Evolutionary conservation across 2,797 vertebrate genomes (phyloP), one percentile per base, ranked within the genome.

Genomic region (Hafferia zeledoni): DNA sequence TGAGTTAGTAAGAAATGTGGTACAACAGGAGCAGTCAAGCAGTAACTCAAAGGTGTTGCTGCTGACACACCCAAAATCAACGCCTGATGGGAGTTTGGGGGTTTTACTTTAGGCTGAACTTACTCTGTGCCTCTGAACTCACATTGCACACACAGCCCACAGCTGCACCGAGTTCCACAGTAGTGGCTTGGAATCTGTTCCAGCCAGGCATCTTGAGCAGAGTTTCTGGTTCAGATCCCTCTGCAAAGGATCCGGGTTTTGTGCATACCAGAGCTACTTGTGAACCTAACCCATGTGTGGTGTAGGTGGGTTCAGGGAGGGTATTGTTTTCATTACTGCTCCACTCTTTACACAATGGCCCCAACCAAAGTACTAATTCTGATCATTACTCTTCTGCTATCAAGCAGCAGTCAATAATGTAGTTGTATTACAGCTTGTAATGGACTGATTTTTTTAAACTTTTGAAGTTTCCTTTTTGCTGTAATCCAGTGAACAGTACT

Each of bases 61-160:
- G 39, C 17, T 44, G 44, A 63, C 19, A 77, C 15, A 9, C 4
- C 16, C 33, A 46, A 2, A 2, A 43, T 17, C 20, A 67, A 53
- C 19, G 30, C 0, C 0, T 18, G 17, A 20, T 19, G 13, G 13
- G 30, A 72, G 11, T 53, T 17, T 9, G 4, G 6, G 13, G 19
- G 2, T 12, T 43, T 82, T 67, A 49, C 9, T 72, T 68, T 13
- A 68, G 19, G 28, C 22, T 80, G 33, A 60, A 70, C 75, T 75
- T 72, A n/a, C 14, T 25, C 55, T 55, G 25, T 17, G 9, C 11
- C 22, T 77, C 69, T 49, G 53, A 57, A 57, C 11, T 49, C 33
- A 27, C 20, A 8, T 13, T 71, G 12, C 11, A 19, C 22, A 19
- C 22, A 46, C 5, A 56, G 11, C 27, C 37, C 43, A 75, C n/a